Evolutionary conservation across 2,888 invertebrate genomes (phyloP), one percentile per base, ranked within the genome.

Genomic region (Thumatha senex): DNA sequence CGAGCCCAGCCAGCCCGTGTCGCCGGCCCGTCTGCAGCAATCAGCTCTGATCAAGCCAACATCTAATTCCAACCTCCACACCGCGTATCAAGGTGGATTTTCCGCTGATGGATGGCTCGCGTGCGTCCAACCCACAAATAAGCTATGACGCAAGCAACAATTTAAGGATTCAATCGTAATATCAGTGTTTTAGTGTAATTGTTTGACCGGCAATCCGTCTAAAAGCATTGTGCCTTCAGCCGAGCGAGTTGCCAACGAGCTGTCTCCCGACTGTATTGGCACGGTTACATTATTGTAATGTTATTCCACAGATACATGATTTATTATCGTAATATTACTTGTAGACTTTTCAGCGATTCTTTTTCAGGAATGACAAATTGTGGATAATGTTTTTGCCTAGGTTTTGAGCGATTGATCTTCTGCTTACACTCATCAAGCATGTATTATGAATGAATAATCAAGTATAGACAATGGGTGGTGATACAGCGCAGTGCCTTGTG

Each of bases 81-180:
- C 0, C 4, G 8, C 3, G 1, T 0, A 11, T 36, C 51, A 60
- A 47, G 40, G 51, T 40, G 10, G 7, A 14, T 10, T 56, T 59
- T 59, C 3, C 24, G 11, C 12, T 13, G 35, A 24, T 2, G n/a
- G 3, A 7, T 9, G 7, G 29, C 11, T 54, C 35, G 50, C 41
- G 41, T 63, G 49, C 54, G 39, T 47, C 43, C 31, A 40, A 33
- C 29, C 39, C 40, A 49, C 69, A 71, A 72, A 70, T 74, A 75
- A 61, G 47, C 42, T 53, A 65, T 70, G 74, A 70, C 67, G 71
- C 58, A 58, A 67, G 47, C 51, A 49, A 54, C 59, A 53, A 63
- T 67, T 63, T 62, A 61, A 67, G 62, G 64, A 67, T 74, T 70
- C 58, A 62, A 55, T 54, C 49, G 63, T 55, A 58, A 1, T n/a